phyloP scores from a whole-genome alignment of 23 tunicate species.

The Ascidia mentula region DNA sequence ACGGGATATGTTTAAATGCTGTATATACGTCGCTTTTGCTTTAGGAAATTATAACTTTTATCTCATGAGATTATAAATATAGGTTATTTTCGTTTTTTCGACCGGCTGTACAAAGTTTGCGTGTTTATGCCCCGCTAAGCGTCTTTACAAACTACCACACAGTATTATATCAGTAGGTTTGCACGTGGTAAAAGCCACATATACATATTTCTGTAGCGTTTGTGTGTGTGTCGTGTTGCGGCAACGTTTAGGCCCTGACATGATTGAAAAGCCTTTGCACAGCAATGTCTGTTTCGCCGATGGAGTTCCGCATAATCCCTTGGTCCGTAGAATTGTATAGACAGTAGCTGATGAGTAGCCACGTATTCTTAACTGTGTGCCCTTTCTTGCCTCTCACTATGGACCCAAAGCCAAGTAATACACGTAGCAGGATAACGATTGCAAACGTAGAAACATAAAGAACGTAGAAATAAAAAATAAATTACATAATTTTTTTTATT shows the following conservation, averaged over 20 bases:
- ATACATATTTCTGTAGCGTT: neutral
- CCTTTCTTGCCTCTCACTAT: too few species aligned
- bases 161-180: neutral
- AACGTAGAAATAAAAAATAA: too few species aligned
- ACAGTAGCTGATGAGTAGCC: too few species aligned
- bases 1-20: neutral
- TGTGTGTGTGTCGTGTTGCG: neutral
- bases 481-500: too few species aligned
- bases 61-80: neutral
- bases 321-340: too few species aligned
- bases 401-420: neutral
- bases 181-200: neutral
- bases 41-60: neutral
- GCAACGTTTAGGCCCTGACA: neutral
- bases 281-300: neutral
- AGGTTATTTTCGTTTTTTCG: too few species aligned
- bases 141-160: neutral
- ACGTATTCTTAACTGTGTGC: too few species aligned
- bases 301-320: conserved; percentile 4
- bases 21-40: neutral
- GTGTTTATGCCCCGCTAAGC: neutral
- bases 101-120: neutral
- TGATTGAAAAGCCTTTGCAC: conserved; percentile 9
- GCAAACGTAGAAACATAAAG: too few species aligned
- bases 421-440: too few species aligned